These are phyloP conservation scores for Brachymystax lenok DNA, from an alignment of 2,797 vertebrate genomes.

Conservation along the genomic window DNA sequence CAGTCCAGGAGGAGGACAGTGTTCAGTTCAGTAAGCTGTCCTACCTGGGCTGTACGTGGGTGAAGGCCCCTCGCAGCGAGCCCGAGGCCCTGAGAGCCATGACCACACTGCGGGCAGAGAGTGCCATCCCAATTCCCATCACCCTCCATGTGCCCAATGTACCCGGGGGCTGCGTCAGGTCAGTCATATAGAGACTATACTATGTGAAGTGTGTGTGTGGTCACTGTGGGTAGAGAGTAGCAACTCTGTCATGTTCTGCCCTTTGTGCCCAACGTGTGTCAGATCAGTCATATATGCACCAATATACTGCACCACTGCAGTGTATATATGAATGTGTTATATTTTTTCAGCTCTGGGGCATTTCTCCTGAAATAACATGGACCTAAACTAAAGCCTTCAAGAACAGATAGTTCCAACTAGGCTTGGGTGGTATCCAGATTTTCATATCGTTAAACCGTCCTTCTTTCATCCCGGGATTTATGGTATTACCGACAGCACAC, in stretches of 20 bases:
- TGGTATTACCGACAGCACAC: too few species aligned
- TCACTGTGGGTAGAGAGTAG: not conserved
- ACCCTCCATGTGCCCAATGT: constrained; percentile 91
- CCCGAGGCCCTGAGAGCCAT: constrained; percentile 88
- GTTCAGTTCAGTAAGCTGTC: constrained; percentile 95
- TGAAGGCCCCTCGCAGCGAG: constrained; percentile 92
- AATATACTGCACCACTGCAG: not conserved
- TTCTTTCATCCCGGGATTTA: too few species aligned
- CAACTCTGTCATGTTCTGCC: not conserved
- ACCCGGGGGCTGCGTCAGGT: constrained; percentile 96
- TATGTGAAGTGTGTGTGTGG: not conserved
- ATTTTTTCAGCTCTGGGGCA: not conserved
- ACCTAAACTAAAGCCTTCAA: not conserved
- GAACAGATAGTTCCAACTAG: too few species aligned
- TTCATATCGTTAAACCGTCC: too few species aligned
- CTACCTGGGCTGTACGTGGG: constrained; percentile 92
- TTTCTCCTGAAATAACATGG: not conserved
- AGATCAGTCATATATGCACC: not conserved
- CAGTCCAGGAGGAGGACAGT: constrained; percentile 86
- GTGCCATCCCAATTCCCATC: constrained; percentile 83
- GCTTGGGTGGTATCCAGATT: too few species aligned
- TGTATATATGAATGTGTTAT: not conserved
- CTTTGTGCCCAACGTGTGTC: not conserved
- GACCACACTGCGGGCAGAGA: constrained; percentile 84
- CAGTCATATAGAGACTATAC: constrained; percentile 28